Conservation (phyloP, 1,140 invertebrate species). For the Hermatobates lingyangjiaoensis region DNA sequence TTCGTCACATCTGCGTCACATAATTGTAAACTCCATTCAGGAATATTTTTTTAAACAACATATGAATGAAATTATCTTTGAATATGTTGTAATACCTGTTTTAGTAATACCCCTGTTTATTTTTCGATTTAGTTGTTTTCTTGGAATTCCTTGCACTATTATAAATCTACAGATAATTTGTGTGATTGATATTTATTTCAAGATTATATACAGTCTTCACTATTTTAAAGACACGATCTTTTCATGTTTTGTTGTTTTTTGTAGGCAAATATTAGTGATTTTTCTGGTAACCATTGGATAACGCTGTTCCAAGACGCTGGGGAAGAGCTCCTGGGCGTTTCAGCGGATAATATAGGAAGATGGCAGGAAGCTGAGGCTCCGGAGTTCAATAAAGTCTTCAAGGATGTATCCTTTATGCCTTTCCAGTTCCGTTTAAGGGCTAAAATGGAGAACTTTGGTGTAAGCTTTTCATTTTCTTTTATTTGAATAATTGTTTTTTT, state of each 20-base stretch:
- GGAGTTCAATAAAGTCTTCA: conserved; percentile 39
- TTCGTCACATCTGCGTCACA: too few relatives aligned
- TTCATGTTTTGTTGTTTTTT: conserved; percentile 17
- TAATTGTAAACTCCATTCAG: too few relatives aligned
- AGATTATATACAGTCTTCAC: too few relatives aligned
- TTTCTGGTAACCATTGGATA: conserved; percentile 60
- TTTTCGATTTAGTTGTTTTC: too few relatives aligned
- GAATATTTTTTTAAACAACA: too few relatives aligned
- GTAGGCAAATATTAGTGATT: conserved; percentile 62
- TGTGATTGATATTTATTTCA: too few relatives aligned
- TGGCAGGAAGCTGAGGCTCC: conserved; percentile 37
- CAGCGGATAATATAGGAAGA: conserved; percentile 58
- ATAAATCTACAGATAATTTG: too few relatives aligned
- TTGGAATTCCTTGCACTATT: too few relatives aligned
- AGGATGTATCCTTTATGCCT: conserved; percentile 53
- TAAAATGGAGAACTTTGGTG: conserved; percentile 80
- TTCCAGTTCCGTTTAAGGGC: conserved; percentile 64
- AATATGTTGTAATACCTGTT: too few relatives aligned
- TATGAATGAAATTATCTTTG: too few relatives aligned
- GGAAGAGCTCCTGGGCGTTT: conserved; percentile 56
- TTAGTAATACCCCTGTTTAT: too few relatives aligned
- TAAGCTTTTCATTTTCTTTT: conserved; percentile 25
- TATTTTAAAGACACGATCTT: too few relatives aligned
- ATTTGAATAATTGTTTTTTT: not conserved
- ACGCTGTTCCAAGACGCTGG: conserved; percentile 77